A percentile compares a stretch with the other conserved stretches of the same genome.
phyloP scores from a whole-genome alignment of 2,113 vertebrate species.

The Pollachius pollachius region DNA sequence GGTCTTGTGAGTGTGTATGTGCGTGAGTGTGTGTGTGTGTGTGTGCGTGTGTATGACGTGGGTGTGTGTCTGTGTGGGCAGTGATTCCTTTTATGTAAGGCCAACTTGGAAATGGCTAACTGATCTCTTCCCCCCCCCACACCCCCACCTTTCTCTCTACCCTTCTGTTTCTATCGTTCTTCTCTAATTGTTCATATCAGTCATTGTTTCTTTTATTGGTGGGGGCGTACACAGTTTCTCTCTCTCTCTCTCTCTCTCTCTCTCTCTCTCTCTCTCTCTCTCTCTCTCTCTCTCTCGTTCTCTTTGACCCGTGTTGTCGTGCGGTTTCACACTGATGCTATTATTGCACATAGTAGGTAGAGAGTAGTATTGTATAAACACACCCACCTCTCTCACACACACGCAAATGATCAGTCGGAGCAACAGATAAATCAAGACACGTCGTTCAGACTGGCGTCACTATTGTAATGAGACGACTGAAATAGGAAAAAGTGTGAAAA shows the following conservation, averaged over 20 bases:
- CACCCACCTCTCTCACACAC: too few relatives aligned
- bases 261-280: neutral
- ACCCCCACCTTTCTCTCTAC: slow-evolving; percentile 7
- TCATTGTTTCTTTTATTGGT: too few relatives aligned
- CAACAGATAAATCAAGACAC: too few relatives aligned
- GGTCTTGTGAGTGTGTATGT: slow-evolving; percentile 17
- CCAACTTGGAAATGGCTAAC: slow-evolving; percentile 57
- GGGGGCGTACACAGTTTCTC: neutral
- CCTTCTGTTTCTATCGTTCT: slow-evolving; percentile 7
- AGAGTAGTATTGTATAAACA: too few relatives aligned
- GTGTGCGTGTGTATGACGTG: too few relatives aligned
- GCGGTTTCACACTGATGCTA: neutral
- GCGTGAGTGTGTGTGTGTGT: slow-evolving; percentile 13
- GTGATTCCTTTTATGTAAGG: slow-evolving; percentile 63
- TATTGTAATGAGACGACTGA: too few relatives aligned
- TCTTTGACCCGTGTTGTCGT: neutral
- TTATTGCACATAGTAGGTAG: too few relatives aligned
- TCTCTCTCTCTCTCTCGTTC: neutral
- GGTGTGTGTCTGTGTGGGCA: slow-evolving; percentile 42
- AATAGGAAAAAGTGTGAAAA: too few relatives aligned
- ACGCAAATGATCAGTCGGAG: too few relatives aligned
- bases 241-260: neutral
- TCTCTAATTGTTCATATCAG: too few relatives aligned
- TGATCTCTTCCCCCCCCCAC: slow-evolving; percentile 49
- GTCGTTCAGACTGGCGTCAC: too few relatives aligned